phyloP scores from a whole-genome alignment of 1,140 invertebrate genomes.

The Scylla paramamosain region DNA sequence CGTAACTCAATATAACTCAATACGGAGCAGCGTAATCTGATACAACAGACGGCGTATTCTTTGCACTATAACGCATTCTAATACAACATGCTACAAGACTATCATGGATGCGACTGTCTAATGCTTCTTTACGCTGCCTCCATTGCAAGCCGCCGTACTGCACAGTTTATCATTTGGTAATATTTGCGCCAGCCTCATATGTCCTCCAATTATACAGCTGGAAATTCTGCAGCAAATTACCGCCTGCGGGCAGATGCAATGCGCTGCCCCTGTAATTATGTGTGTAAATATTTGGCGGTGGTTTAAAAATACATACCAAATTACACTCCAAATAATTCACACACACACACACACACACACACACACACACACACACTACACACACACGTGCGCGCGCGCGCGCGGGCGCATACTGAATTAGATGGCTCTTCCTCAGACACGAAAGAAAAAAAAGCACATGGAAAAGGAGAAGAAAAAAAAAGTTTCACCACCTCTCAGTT shows the following conservation, averaged over 20 bases:
- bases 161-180: no score
- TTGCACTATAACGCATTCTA: no score
- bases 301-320: background rate
- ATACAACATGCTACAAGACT: no score
- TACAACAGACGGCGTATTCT: no score
- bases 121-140: no score
- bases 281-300: background rate
- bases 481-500: no score
- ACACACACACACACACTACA: slow-evolving; percentile 38
- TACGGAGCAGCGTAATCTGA: no score
- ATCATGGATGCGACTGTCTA: no score
- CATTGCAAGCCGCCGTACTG: no score
- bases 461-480: background rate
- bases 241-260: background rate
- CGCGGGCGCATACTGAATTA: no score
- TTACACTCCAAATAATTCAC: background rate
- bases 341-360: slow-evolving; percentile 35
- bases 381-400: slow-evolving; percentile 29
- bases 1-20: no score
- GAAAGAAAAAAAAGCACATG: background rate
- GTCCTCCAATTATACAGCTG: background rate
- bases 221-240: background rate
- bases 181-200: background rate
- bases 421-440: background rate
- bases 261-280: background rate